These are phyloP conservation scores for Pheosia tremula DNA, from an alignment of 2,888 invertebrate species.

Conservation along the genomic window DNA sequence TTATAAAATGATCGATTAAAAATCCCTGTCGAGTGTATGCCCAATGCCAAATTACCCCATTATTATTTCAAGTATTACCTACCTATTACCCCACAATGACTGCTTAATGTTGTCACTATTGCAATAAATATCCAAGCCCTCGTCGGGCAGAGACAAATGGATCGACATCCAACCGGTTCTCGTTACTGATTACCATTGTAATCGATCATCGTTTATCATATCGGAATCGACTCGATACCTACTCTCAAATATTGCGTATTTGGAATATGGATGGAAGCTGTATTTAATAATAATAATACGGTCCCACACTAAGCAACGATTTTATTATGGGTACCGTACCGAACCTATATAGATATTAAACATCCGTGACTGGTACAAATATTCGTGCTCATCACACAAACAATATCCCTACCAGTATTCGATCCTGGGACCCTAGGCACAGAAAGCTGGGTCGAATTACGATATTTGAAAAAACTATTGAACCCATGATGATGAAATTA, in stretches of 20 bases:
- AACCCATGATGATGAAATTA: no score
- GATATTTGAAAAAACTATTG: no score
- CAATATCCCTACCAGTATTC: no score
- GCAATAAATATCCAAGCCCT: constrained; percentile 27
- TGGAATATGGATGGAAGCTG: no score
- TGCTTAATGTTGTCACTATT: constrained; percentile 17
- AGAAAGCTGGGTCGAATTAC: no score
- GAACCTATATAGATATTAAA: no score
- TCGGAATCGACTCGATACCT: constrained; percentile 3
- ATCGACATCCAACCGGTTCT: constrained; percentile 16
- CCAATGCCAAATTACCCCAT: constrained; percentile 15
- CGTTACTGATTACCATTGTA: constrained; percentile 3
- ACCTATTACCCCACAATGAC: constrained; percentile 24
- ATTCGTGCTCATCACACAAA: no score
- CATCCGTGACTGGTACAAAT: no score
- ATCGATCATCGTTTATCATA: constrained; percentile 19
- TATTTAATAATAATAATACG: no score
- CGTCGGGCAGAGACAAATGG: constrained; percentile 18
- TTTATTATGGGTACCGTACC: no score
- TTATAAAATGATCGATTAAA: constrained; percentile 3
- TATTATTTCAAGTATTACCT: constrained; percentile 13
- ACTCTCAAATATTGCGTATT: background rate
- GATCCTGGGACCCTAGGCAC: no score
- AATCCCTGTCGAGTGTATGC: background rate
- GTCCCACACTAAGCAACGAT: no score